Conservation (phyloP, 2,888 invertebrate species). For the Drosophila limbata region DNA sequence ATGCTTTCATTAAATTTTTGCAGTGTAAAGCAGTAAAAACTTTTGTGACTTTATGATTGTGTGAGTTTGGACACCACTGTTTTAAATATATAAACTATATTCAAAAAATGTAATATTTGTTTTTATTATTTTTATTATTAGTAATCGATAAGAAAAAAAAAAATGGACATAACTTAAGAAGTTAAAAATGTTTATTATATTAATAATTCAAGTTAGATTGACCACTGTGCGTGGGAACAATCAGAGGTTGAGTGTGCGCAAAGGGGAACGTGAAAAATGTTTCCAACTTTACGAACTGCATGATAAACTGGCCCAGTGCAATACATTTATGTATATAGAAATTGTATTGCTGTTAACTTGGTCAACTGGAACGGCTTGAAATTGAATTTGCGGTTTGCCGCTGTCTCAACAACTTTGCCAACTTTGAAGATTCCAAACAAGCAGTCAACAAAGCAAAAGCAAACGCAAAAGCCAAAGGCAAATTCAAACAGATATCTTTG, state of each 20-base stretch:
- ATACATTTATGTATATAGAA: not conserved
- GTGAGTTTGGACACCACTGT: too few species aligned
- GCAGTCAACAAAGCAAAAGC: not conserved
- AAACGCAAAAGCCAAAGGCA: not conserved
- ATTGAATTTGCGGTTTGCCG: constrained; percentile 21
- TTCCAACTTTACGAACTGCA: constrained; percentile 2
- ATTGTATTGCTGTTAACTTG: not conserved
- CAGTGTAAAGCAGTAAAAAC: too few species aligned
- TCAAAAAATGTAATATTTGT: too few species aligned
- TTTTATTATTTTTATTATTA: too few species aligned
- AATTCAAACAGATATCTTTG: not conserved
- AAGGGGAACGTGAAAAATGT: not conserved
- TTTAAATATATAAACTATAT: too few species aligned
- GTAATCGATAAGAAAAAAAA: too few species aligned
- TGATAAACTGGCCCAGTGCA: constrained; percentile 3
- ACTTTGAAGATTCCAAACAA: not conserved
- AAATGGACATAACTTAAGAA: too few species aligned
- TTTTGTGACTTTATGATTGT: too few species aligned
- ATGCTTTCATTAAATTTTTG: too few species aligned
- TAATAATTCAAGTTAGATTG: not conserved
- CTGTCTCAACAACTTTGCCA: constrained; percentile 10
- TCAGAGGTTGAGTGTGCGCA: not conserved
- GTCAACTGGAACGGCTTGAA: not conserved
- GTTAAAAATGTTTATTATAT: too few species aligned
- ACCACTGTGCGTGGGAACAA: not conserved